Evolutionary conservation across 2,113 vertebrate species (phyloP), one percentile per base, ranked within the genome.

Genomic region (Riparia riparia): DNA sequence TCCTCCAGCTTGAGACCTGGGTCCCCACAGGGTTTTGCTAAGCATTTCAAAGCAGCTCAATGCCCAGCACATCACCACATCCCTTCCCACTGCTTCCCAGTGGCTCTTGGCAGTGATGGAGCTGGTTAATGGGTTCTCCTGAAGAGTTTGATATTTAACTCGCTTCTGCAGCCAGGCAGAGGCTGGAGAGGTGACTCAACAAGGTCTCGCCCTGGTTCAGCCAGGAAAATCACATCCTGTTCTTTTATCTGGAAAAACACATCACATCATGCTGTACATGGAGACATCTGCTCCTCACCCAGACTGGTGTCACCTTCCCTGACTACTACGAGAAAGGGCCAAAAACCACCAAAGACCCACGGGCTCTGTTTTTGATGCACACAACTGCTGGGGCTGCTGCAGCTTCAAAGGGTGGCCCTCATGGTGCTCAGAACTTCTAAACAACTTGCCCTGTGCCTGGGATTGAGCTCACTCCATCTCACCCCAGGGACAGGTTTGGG

Each of bases 121-220:
- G 72, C 32, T 76, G 64, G 81, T 92, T 95, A 91, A 95, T 82
- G 28, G 50, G 44, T 68, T 68, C 3, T 3, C 0, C n/a, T 41
- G 77, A 14, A 47, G 28, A 82, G 83, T 57, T 94, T 89, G 89
- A 91, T 89, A 32, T 92, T 96, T 97, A 94, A 94, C 91, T 71
- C 0, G 0, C 20, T 81, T 84, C 49, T 0, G 0, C 7, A 20
- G 57, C 25, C 73, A 65, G n/a, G 21, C 0, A 0, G 63, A 80
- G 54, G 21, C 6, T 0, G 17, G 32, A 74, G 77, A 91, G 39
- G 77, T 89, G 86, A 95, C 81, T 77, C 49, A 78, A 60, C 34
- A 73, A 92, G 65, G 32, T 93, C 69, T 91, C 0, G 0, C 73
- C 34, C 83, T 41, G 8, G 56, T 81, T 84, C 83, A 81, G 53